These are phyloP conservation scores for Lethrus apterus DNA, from an alignment of 1,140 invertebrate genomes.

Conservation along the genomic window DNA sequence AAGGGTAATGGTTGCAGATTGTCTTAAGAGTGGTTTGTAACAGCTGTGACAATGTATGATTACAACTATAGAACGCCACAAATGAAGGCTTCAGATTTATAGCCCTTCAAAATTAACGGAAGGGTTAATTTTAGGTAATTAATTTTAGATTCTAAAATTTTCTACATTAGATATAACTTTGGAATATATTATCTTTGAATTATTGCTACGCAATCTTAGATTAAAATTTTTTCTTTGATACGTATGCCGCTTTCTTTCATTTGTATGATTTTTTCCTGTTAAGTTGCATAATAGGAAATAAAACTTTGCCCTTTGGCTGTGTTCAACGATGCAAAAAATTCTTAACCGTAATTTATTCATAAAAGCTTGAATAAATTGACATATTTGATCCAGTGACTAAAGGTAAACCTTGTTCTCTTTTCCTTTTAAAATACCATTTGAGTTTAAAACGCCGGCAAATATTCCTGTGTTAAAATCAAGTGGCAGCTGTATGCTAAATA, in stretches of 20 bases:
- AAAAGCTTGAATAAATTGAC: conserved; percentile 30
- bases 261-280: too few relatives aligned
- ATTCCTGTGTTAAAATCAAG: conserved; percentile 26
- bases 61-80: conserved; percentile 18
- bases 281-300: too few relatives aligned
- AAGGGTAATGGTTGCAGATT: conserved; percentile 17
- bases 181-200: too few relatives aligned
- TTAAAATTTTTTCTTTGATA: too few relatives aligned
- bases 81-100: conserved; percentile 28
- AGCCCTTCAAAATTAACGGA: conserved; percentile 26
- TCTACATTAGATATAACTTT: too few relatives aligned
- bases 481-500: conserved; percentile 24
- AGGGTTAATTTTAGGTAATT: conserved; percentile 28
- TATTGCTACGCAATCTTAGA: too few relatives aligned
- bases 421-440: conserved; percentile 11
- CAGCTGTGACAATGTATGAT: conserved; percentile 22
- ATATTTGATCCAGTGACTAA: conserved; percentile 22
- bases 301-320: too few relatives aligned
- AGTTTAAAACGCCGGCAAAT: conserved; percentile 27
- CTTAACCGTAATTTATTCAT: conserved; percentile 27
- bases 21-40: conserved; percentile 21
- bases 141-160: conserved; percentile 22
- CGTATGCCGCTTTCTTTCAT: too few relatives aligned
- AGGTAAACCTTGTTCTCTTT: conserved; percentile 23
- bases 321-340: conserved; percentile 17